Percentiles rank a stretch among this genome's conserved stretches.
These are phyloP conservation scores for Cotesia glomerata DNA, from an alignment of 1,140 invertebrate genomes.

Conservation along the genomic window DNA sequence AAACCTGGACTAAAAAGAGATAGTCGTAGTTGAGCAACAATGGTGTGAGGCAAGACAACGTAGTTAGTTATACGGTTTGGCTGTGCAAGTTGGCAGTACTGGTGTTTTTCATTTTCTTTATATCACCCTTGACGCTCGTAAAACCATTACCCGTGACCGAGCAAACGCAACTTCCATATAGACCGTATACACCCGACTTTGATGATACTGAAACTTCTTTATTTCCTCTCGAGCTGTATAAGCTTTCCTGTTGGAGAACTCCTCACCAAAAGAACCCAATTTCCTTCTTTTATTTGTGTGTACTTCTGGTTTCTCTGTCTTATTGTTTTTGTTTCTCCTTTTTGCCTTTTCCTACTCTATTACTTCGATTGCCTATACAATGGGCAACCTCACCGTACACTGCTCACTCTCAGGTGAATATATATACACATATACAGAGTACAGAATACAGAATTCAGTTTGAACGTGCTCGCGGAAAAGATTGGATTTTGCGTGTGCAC, in stretches of 20 bases:
- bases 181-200: slow-evolving; percentile 45
- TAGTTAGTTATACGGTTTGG: slow-evolving; percentile 58
- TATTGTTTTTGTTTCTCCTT: neutral
- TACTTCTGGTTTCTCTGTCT: slow-evolving; percentile 11
- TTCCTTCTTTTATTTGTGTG: slow-evolving; percentile 34
- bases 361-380: slow-evolving; percentile 15
- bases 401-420: neutral
- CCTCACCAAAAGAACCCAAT: slow-evolving; percentile 40
- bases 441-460: no score
- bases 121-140: slow-evolving; percentile 81
- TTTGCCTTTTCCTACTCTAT: slow-evolving; percentile 13
- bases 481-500: slow-evolving; percentile 21
- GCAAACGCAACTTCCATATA: slow-evolving; percentile 62
- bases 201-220: slow-evolving; percentile 55
- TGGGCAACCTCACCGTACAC: neutral
- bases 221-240: slow-evolving; percentile 39
- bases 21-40: slow-evolving; percentile 2
- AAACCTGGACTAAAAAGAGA: slow-evolving; percentile 21
- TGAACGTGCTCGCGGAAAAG: slow-evolving; percentile 21
- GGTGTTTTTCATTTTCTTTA: slow-evolving; percentile 87
- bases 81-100: slow-evolving; percentile 55
- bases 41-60: slow-evolving; percentile 34
- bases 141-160: slow-evolving; percentile 83
- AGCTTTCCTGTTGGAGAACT: slow-evolving; percentile 22
- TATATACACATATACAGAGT: neutral